These are phyloP conservation scores for Gila robusta DNA, from an alignment of 2,797 vertebrate genomes.

Conservation along the genomic window DNA sequence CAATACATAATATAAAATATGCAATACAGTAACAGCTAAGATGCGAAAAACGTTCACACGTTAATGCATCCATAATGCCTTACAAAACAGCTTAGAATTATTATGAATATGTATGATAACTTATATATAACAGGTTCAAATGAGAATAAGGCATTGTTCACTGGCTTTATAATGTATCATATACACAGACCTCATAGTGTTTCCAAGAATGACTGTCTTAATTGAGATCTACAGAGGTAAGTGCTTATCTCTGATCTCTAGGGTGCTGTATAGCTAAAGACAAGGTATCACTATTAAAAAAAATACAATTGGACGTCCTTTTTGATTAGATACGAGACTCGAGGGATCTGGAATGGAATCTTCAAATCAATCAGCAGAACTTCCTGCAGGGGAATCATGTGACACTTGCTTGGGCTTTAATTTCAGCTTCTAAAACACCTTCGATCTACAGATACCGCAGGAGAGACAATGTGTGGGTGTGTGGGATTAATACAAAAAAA, in stretches of 20 bases:
- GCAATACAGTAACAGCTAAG: neutral
- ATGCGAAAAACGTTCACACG: no score
- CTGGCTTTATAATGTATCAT: neutral
- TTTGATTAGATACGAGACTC: slow-evolving; percentile 46
- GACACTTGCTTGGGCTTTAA: slow-evolving; percentile 30
- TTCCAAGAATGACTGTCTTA: slow-evolving; percentile 6
- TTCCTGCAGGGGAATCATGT: slow-evolving; percentile 24
- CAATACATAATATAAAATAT: neutral
- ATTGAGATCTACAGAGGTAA: slow-evolving; percentile 22
- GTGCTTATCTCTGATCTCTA: slow-evolving; percentile 27
- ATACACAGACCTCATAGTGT: neutral
- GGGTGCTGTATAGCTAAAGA: slow-evolving; percentile 32
- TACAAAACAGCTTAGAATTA: neutral
- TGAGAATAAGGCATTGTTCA: neutral
- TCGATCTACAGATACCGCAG: slow-evolving; percentile 16
- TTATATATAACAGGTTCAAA: neutral
- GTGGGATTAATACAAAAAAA: neutral
- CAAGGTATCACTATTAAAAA: slow-evolving; percentile 38
- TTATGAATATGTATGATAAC: no score
- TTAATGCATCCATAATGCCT: neutral
- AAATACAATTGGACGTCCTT: slow-evolving; percentile 34
- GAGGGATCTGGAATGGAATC: slow-evolving; percentile 48
- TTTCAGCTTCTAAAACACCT: slow-evolving; percentile 26
- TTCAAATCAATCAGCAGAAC: slow-evolving; percentile 41
- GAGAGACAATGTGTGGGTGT: slow-evolving; percentile 6